These are phyloP conservation scores for Romanogobio albipinnatus DNA, from an alignment of 2,113 vertebrate genomes.

Conservation along the genomic window DNA sequence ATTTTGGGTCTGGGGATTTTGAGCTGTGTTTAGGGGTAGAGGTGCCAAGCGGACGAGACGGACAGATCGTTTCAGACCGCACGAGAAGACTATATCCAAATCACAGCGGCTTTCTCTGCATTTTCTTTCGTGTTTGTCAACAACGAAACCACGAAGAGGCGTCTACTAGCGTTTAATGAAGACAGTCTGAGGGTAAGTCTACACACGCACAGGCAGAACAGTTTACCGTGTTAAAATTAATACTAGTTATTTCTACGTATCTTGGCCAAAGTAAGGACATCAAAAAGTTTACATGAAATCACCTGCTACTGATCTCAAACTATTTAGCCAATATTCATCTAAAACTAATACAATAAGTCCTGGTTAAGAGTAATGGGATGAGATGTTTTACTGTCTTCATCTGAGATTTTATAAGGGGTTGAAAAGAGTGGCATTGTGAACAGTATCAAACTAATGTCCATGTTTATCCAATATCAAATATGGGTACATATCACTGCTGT, in stretches of 20 bases:
- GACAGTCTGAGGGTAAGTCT: slow-evolving; percentile 53
- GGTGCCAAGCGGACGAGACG: slow-evolving; percentile 35
- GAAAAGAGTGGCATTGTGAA: not conserved
- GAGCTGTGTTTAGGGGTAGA: slow-evolving; percentile 29
- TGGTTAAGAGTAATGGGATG: not conserved
- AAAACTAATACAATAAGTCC: not conserved
- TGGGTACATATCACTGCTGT: not conserved
- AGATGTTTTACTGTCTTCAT: not conserved
- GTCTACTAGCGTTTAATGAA: slow-evolving; percentile 31
- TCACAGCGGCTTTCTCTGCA: too few relatives aligned
- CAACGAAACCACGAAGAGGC: not conserved
- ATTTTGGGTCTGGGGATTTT: slow-evolving; percentile 59
- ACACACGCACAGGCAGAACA: not conserved
- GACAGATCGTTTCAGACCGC: not conserved
- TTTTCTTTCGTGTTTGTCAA: not conserved
- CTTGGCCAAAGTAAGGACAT: not conserved
- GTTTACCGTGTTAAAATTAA: not conserved
- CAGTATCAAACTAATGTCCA: not conserved
- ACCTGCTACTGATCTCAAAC: not conserved
- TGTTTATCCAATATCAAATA: not conserved
- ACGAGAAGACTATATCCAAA: not conserved
- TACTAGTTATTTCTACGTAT: not conserved
- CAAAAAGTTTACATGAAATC: not conserved
- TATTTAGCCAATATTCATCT: not conserved
- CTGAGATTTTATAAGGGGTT: not conserved